A percentile compares a stretch with the other conserved stretches of the same genome.
phyloP scores from a whole-genome alignment of 2,888 invertebrate genomes.

The Acleris laterana region DNA sequence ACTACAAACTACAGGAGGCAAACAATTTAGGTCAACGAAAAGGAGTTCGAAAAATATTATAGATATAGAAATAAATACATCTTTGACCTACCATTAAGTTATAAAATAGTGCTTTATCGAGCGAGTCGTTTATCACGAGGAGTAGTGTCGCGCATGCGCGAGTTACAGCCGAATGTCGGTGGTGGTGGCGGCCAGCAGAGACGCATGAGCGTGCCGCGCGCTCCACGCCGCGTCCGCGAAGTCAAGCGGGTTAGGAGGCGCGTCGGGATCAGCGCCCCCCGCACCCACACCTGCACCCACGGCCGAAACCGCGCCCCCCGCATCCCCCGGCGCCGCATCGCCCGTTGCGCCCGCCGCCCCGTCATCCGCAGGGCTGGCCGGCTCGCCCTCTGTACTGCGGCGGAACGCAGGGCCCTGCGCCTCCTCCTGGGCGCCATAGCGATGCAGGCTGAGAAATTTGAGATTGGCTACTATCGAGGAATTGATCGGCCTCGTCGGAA shows the following conservation, averaged over 20 bases:
- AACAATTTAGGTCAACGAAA: constrained; percentile 74
- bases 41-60: constrained; percentile 66
- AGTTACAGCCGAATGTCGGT: constrained; percentile 69
- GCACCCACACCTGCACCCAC: not conserved
- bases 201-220: constrained; percentile 44
- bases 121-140: constrained; percentile 31
- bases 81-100: constrained; percentile 49
- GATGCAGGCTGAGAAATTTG: constrained; percentile 75
- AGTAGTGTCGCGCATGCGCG: constrained; percentile 30
- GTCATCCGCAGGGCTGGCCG: not conserved
- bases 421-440: constrained; percentile 69
- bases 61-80: constrained; percentile 64
- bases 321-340: constrained; percentile 31
- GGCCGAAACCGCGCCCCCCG: not conserved
- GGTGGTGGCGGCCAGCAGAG: constrained; percentile 62
- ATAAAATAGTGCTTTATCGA: constrained; percentile 43
- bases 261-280: not conserved
- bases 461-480: constrained; percentile 75
- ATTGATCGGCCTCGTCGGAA: constrained; percentile 68
- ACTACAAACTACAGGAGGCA: constrained; percentile 71
- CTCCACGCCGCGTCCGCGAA: constrained; percentile 12
- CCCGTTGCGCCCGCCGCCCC: not conserved
- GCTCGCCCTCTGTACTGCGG: constrained; percentile 46
- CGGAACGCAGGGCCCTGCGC: constrained; percentile 58
- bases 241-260: constrained; percentile 30